A percentile compares a stretch with the other conserved stretches of the same genome.
These are phyloP conservation scores for Phalangium opilio DNA, from an alignment of 2,888 invertebrate genomes.

Conservation along the genomic window DNA sequence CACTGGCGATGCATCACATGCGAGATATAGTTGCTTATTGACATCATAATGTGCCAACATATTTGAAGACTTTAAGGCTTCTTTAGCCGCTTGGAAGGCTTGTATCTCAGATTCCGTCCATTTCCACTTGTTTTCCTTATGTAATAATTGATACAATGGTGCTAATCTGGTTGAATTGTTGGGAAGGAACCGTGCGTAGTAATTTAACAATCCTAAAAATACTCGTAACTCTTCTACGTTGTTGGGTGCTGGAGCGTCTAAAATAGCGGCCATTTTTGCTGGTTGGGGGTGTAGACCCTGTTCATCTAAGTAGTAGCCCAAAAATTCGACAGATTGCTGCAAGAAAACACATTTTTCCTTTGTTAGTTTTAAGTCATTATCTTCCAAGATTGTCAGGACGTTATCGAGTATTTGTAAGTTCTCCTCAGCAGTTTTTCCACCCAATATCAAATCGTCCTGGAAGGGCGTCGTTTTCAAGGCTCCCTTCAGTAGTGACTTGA, in stretches of 20 bases:
- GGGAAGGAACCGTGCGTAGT: slow-evolving; percentile 24
- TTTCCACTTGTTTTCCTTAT: slow-evolving; percentile 17
- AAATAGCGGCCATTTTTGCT: slow-evolving; percentile 22
- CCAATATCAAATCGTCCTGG: not conserved
- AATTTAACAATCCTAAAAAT: slow-evolving; percentile 23
- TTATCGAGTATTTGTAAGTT: not conserved
- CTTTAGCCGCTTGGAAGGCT: slow-evolving; percentile 21
- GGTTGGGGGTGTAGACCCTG: slow-evolving; percentile 19
- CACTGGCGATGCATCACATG: slow-evolving; percentile 29
- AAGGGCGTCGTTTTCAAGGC: not conserved
- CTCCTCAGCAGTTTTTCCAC: not conserved
- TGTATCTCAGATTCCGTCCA: slow-evolving; percentile 13
- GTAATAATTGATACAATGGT: slow-evolving; percentile 20
- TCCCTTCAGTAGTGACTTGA: not conserved
- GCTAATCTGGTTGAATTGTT: slow-evolving; percentile 18
- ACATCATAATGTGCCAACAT: slow-evolving; percentile 27
- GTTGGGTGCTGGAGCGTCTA: slow-evolving; percentile 21
- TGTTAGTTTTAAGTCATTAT: not conserved
- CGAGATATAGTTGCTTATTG: slow-evolving; percentile 23
- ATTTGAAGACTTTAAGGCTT: slow-evolving; percentile 17
- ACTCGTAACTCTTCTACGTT: slow-evolving; percentile 22
- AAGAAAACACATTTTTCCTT: slow-evolving; percentile 18
- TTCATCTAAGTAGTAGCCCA: slow-evolving; percentile 20
- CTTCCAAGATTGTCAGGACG: not conserved
- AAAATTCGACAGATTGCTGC: slow-evolving; percentile 20